A percentile compares a stretch with the other conserved stretches of the same genome.
Conservation (phyloP, 2,888 invertebrate species). For the Drosophila buzzatii region DNA sequence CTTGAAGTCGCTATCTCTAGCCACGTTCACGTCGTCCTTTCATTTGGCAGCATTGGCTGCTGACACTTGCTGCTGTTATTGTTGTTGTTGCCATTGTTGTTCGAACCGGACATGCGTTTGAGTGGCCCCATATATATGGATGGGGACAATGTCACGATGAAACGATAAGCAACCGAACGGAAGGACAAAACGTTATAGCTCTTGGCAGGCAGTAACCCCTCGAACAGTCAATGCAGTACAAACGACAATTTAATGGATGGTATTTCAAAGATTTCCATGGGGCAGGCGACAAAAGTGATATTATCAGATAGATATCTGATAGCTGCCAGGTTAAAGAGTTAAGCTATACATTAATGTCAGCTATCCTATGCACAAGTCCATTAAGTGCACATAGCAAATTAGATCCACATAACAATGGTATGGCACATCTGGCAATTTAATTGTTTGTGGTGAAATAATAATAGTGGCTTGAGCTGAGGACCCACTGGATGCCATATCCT, state of each 20-base stretch:
- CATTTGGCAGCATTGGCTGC: conserved; percentile 8
- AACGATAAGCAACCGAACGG: conserved; percentile 44
- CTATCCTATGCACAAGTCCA: not conserved
- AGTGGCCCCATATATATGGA: conserved; percentile 54
- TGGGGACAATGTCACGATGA: conserved; percentile 36
- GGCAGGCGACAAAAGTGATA: conserved; percentile 52
- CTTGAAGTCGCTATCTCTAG: conserved; percentile 62
- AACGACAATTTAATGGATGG: conserved; percentile 66
- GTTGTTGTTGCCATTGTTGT: conserved; percentile 17
- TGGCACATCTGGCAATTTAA: conserved; percentile 6
- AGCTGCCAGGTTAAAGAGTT: conserved; percentile 4
- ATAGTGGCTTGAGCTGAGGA: not conserved
- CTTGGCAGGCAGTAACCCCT: conserved; percentile 21
- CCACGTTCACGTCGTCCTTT: conserved; percentile 45
- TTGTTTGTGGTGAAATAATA: conserved; percentile 1
- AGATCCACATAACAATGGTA: not conserved
- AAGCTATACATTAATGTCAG: not conserved
- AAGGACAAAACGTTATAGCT: conserved; percentile 31
- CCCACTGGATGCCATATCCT: conserved; percentile 25
- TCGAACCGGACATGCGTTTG: conserved; percentile 39
- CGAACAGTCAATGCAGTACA: conserved; percentile 36
- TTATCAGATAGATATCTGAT: not conserved
- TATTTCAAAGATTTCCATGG: conserved; percentile 40
- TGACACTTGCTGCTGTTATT: conserved; percentile 16
- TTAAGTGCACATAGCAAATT: conserved; percentile 1